Conservation (phyloP, 2,888 invertebrate species). For the Galeruca laticollis region DNA sequence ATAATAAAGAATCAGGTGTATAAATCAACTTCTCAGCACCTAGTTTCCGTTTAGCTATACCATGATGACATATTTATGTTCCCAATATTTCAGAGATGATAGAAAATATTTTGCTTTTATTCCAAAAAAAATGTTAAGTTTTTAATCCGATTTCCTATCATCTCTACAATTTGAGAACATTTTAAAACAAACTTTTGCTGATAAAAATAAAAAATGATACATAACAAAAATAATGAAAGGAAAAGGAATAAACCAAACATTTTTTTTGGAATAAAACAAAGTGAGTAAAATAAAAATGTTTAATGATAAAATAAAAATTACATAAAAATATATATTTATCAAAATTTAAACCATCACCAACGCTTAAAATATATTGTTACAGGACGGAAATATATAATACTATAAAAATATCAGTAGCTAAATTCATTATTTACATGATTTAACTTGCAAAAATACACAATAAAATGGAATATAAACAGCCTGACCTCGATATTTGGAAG, state of each 20-base stretch:
- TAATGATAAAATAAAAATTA: conserved; percentile 29
- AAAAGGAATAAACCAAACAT: conserved; percentile 12
- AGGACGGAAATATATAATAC: conserved; percentile 35
- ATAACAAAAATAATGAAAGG: conserved; percentile 8
- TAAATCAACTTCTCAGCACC: too few relatives aligned
- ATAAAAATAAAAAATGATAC: neutral
- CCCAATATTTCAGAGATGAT: conserved; percentile 1
- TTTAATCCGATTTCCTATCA: conserved; percentile 8
- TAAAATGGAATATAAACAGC: too few relatives aligned
- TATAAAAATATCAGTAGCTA: conserved; percentile 22
- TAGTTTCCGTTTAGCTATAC: too few relatives aligned
- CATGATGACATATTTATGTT: neutral
- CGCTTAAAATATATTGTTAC: conserved; percentile 28
- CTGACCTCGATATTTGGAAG: too few relatives aligned
- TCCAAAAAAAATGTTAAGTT: conserved; percentile 10
- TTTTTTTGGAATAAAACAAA: conserved; percentile 31
- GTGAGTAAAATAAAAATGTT: conserved; percentile 22
- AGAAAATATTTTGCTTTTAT: neutral
- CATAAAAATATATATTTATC: conserved; percentile 31
- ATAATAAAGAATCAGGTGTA: too few relatives aligned
- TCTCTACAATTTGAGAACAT: neutral
- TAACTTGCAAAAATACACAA: too few relatives aligned
- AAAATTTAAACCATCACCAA: conserved; percentile 46
- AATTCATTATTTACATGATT: conserved; percentile 16
- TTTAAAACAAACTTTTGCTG: neutral